These are phyloP conservation scores for Pitangus sulphuratus DNA, from an alignment of 2,797 vertebrate species.

Conservation along the genomic window DNA sequence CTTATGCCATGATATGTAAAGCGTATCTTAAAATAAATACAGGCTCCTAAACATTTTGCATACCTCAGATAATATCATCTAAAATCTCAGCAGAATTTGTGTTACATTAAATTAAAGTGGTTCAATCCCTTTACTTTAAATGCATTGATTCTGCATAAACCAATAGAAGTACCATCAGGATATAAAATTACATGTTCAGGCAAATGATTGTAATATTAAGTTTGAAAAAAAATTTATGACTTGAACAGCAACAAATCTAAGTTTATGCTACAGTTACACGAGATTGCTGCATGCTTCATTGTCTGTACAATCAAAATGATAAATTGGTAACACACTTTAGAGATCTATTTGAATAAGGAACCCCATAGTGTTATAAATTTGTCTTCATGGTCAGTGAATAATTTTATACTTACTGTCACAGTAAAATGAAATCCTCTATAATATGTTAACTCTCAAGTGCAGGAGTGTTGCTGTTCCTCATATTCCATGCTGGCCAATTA, in stretches of 20 bases:
- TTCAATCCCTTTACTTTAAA: neutral
- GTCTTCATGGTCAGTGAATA: neutral
- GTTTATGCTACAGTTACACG: neutral
- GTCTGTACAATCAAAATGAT: neutral
- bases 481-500: conserved; percentile 15
- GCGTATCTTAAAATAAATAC: neutral
- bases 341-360: neutral
- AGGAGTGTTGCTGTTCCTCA: neutral
- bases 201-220: neutral
- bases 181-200: neutral
- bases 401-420: neutral
- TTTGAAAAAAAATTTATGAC: neutral
- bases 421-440: neutral
- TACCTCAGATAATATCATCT: neutral
- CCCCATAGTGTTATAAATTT: neutral
- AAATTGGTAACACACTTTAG: neutral
- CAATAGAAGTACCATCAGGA: neutral
- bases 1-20: neutral
- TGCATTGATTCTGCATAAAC: neutral
- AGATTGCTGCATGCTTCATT: neutral
- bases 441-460: neutral
- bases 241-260: neutral
- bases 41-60: neutral
- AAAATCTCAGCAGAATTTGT: neutral
- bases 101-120: neutral